Evolutionary conservation across 2,797 vertebrate genomes (phyloP), one percentile per base, ranked within the genome.

Genomic region (Bradypodion pumilum): DNA sequence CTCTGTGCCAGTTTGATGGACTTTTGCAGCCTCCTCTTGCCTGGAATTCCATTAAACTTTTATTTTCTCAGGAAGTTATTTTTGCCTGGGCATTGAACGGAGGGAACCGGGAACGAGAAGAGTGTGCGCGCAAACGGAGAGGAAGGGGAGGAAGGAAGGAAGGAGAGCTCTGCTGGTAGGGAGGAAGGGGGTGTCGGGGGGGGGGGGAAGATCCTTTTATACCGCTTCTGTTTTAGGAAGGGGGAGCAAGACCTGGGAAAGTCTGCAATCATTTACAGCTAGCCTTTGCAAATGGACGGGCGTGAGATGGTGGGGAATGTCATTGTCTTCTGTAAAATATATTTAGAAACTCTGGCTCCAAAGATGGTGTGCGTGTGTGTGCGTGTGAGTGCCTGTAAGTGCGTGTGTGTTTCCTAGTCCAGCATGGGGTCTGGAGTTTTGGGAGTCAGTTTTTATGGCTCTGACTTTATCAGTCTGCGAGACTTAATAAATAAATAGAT

Each of bases 251-350:
- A 63, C 42, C 37, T 9, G 23, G 90, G 86, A 90, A 90, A 81
- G 85, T 80, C 82, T 86, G 86, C 88, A 84, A 88, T 91, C n/a
- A 90, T 90, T 90, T 88, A 69, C 37, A 46, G 87, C 76, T 69
- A 81, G 87, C 78, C 75, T 9, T 9, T 19, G 1, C 6, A 27
- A 70, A 69, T 2, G 21, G 21, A 29, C 8, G 13, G 76, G 6
- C 7, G 5, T 2, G 10, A 37, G 42, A 23, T 2, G 32, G 44
- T 32, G 46, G 60, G 40, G 10, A 32, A 32, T 69, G 37, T 40
- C 63, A 73, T 75, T 79, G 69, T 49, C 60, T 86, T 78, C 62
- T 56, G 46, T 19, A 68, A 83, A 82, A 66, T 79, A 83, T 80
- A 83, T 83, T 76, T 83, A 65, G 77, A 70, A 84, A 87, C 81